Conservation (phyloP, 2,797 vertebrate species). For the Adrianichthys oophorus region DNA sequence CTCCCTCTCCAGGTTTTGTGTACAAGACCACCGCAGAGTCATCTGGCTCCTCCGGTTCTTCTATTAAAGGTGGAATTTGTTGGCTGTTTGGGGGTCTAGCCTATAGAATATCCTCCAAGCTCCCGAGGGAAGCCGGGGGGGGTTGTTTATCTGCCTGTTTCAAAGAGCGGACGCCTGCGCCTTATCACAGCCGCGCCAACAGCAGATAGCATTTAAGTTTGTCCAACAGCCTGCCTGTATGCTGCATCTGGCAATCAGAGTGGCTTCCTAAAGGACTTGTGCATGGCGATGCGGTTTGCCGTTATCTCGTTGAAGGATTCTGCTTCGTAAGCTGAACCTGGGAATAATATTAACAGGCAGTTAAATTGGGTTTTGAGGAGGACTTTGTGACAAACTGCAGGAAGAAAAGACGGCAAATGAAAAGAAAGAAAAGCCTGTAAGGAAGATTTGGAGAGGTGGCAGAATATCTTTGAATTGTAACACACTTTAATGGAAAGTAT, state of each 20-base stretch:
- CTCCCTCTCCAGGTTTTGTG: constrained; percentile 52
- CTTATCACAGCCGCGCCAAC: constrained; percentile 67
- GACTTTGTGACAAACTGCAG: constrained; percentile 25
- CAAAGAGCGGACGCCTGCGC: constrained; percentile 66
- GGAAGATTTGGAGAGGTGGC: constrained; percentile 12
- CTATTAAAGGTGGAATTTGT: constrained; percentile 66
- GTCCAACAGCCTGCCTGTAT: constrained; percentile 48
- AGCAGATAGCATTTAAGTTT: constrained; percentile 67
- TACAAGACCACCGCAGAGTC: constrained; percentile 45
- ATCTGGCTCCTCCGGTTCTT: constrained; percentile 53
- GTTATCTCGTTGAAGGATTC: constrained; percentile 63
- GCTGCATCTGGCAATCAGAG: constrained; percentile 64
- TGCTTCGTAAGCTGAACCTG: constrained; percentile 41
- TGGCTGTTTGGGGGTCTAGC: constrained; percentile 51
- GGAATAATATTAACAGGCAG: constrained; percentile 58
- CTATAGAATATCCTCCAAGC: constrained; percentile 57
- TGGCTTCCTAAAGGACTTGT: constrained; percentile 57
- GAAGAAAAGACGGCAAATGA: constrained; percentile 24
- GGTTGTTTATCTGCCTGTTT: constrained; percentile 72
- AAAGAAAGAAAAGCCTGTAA: constrained; percentile 38
- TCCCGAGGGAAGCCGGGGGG: constrained; percentile 51
- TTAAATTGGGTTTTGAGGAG: constrained; percentile 43
- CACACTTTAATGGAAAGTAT: not conserved
- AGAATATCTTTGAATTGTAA: constrained; percentile 15
- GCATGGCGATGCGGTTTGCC: constrained; percentile 45